A percentile compares a stretch with the other conserved stretches of the same genome.
Evolutionary conservation across 1,140 invertebrate genomes (phyloP).

Genomic region (Dufourea novaeangliae): DNA sequence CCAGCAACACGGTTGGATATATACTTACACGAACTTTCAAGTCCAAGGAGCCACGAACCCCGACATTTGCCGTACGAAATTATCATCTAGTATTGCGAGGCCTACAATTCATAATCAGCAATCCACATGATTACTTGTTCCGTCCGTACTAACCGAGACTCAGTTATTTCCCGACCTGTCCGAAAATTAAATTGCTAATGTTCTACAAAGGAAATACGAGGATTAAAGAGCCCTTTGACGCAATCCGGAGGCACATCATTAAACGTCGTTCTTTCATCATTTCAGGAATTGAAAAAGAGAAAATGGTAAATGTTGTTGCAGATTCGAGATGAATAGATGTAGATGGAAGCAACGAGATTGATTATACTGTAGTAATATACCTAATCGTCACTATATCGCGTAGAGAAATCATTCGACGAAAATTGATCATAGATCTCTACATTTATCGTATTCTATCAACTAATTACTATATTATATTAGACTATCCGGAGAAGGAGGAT

Average conservation of each 20-base stretch:
- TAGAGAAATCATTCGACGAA: not conserved
- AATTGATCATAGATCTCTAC: not conserved
- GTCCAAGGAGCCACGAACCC: not conserved
- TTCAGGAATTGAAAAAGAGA: not conserved
- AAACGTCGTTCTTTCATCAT: conserved; percentile 8
- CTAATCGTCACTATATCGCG: not conserved
- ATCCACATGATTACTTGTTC: not conserved
- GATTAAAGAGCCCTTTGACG: conserved; percentile 19
- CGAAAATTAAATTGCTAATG: conserved; percentile 36
- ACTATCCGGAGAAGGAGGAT: too few species aligned
- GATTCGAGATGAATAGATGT: not conserved
- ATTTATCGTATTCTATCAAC: too few species aligned
- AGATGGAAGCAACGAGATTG: not conserved
- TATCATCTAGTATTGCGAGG: not conserved
- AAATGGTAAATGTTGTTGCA: not conserved
- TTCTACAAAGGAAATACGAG: not conserved
- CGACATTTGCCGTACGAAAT: conserved; percentile 14
- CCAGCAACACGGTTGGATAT: not conserved
- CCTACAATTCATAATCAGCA: conserved; percentile 16
- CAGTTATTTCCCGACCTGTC: conserved; percentile 2
- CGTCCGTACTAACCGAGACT: not conserved
- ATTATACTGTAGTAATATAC: not conserved
- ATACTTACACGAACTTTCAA: conserved; percentile 40
- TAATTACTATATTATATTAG: too few species aligned
- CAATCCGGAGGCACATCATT: not conserved